phyloP scores from a whole-genome alignment of 2,888 invertebrate species.

The Ecliptopera silaceata region DNA sequence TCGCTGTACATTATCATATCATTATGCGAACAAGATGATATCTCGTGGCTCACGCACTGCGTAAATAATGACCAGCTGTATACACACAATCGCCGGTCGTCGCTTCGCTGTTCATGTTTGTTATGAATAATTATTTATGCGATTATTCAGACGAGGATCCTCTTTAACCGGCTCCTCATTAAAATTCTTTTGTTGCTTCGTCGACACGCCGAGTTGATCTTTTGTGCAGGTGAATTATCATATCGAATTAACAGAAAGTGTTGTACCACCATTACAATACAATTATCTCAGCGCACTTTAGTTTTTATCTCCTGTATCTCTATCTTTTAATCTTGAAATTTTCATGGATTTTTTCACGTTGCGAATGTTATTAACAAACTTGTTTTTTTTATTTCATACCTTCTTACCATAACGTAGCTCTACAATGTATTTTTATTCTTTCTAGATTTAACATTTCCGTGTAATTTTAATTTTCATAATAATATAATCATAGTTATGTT shows the following conservation, averaged over 20 bases:
- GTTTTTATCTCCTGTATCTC: slow-evolving; percentile 14
- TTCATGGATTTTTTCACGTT: slow-evolving; percentile 6
- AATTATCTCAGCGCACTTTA: slow-evolving; percentile 23
- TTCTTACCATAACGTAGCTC: no score
- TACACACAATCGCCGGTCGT: slow-evolving; percentile 51
- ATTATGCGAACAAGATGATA: slow-evolving; percentile 52
- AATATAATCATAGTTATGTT: slow-evolving; percentile 16
- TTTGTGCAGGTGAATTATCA: slow-evolving; percentile 57
- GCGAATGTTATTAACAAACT: background rate
- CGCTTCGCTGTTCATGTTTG: slow-evolving; percentile 62
- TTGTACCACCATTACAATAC: slow-evolving; percentile 34
- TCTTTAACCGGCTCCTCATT: slow-evolving; percentile 72
- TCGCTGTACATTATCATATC: slow-evolving; percentile 55
- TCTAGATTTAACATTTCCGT: slow-evolving; percentile 10
- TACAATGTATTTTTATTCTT: background rate
- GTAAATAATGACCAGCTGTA: slow-evolving; percentile 51
- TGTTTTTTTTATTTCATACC: background rate
- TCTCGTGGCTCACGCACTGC: slow-evolving; percentile 47
- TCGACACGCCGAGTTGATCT: slow-evolving; percentile 56
- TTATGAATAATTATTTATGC: slow-evolving; percentile 74
- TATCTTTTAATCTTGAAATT: background rate
- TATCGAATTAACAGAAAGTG: slow-evolving; percentile 54
- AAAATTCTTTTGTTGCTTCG: slow-evolving; percentile 73
- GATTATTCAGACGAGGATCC: slow-evolving; percentile 73
- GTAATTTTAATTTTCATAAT: background rate